These are phyloP conservation scores for Drosophila tripunctata DNA, from an alignment of 2,888 invertebrate genomes.

Conservation along the genomic window DNA sequence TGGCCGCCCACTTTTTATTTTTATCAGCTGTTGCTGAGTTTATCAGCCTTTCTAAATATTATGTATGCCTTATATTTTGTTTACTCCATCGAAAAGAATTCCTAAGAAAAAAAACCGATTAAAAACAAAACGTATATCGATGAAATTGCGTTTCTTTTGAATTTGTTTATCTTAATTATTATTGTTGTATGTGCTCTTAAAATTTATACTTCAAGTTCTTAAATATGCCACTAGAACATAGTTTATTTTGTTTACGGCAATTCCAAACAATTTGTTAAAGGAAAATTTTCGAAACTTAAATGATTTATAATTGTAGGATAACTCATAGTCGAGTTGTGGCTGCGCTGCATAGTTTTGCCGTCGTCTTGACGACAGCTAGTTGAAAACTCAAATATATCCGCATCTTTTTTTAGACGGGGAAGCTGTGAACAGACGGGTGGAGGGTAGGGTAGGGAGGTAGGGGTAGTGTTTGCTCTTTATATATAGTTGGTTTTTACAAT, in stretches of 20 bases:
- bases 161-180: slow-evolving; percentile 30
- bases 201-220: slow-evolving; percentile 11
- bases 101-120: slow-evolving; percentile 17
- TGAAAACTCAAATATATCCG: slow-evolving; percentile 21
- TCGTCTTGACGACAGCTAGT: slow-evolving; percentile 33
- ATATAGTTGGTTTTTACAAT: too few relatives aligned
- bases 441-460: neutral
- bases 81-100: slow-evolving; percentile 22
- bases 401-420: slow-evolving; percentile 18
- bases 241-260: slow-evolving; percentile 11
- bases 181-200: slow-evolving; percentile 14
- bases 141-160: slow-evolving; percentile 8
- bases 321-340: neutral
- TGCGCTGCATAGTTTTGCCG: neutral
- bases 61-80: slow-evolving; percentile 24
- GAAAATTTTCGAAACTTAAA: neutral
- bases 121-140: slow-evolving; percentile 19
- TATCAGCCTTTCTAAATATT: slow-evolving; percentile 30
- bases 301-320: slow-evolving; percentile 1
- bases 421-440: neutral
- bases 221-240: slow-evolving; percentile 7
- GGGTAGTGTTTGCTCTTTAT: too few relatives aligned
- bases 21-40: slow-evolving; percentile 31
- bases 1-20: slow-evolving; percentile 1
- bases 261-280: neutral